Evolutionary conservation across 2,113 vertebrate genomes (phyloP), one percentile per base, ranked within the genome.

Genomic region (Anseranas semipalmata): DNA sequence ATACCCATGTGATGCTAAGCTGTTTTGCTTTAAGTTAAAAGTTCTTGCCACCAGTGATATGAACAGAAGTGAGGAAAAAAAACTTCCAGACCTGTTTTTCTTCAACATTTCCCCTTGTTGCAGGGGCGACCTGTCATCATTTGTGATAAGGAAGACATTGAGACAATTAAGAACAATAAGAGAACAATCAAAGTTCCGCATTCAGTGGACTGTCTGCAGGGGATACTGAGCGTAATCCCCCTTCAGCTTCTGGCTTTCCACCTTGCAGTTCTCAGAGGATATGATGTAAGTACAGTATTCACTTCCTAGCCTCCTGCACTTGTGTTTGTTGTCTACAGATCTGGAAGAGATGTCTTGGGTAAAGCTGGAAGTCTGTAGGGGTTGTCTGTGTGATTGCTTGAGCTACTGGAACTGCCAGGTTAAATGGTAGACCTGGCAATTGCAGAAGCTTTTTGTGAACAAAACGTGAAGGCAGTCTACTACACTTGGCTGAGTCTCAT

Each of bases 201-300:
- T 94, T 99, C 99, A 0, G 99, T 99, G 97, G 99, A 99, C 97
- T 99, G 99, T 76, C 98, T 99, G 92, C 99, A 99, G 97, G 99
- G 99, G 32, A 98, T 99, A 95, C 98, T 99, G 86, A 99, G 99
- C 0, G 99, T 99, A 37, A 99, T 99, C 94, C 99, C 99, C 8
- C 98, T 99, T 16, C 99, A 99, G 98, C 97, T 99, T 62, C 98
- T 99, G 84, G 99, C 99, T 76, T 99, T 99, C 98, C 99, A 99
- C 87, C 98, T 99, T 21, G 99, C 99, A 3, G 99, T 99, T 33
- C 99, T 99, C 90, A 96, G 99, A 90, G 99, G 99, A 86, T 99
- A 98, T 2, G 99, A 99, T 5, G 99, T 99, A 93, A 99, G 99
- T 98, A 80, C 16, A 4, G 16, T 4, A 0, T 28, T 32, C 9